Percentiles rank a stretch among this genome's conserved stretches.
These are phyloP conservation scores for Pinna nobilis DNA, from an alignment of 1,140 invertebrate genomes.

Conservation along the genomic window DNA sequence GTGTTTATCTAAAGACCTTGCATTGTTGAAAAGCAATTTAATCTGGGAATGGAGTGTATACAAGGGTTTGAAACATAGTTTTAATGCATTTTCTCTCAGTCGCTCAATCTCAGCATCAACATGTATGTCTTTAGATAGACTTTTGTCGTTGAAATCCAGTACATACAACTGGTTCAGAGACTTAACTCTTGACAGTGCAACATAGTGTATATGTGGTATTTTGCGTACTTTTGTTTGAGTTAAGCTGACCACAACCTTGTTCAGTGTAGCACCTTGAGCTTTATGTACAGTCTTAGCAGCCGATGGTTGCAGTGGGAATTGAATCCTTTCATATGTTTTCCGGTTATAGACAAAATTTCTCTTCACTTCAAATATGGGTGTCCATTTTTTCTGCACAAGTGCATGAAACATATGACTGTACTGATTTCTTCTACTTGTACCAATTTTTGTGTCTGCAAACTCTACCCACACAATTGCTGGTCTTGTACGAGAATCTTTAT, in stretches of 20 bases:
- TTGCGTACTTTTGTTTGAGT: constrained; percentile 16
- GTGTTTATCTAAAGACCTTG: constrained; percentile 24
- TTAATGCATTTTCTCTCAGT: constrained; percentile 3
- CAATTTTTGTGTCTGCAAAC: constrained; percentile 31
- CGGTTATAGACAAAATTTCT: constrained; percentile 16
- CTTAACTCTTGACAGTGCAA: constrained; percentile 28
- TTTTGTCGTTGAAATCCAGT: constrained; percentile 25
- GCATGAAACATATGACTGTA: constrained; percentile 13
- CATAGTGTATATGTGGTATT: constrained; percentile 37
- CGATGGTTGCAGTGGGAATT: constrained; percentile 30
- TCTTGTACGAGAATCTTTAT: constrained; percentile 11
- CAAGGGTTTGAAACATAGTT: constrained; percentile 11
- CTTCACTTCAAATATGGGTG: constrained; percentile 34
- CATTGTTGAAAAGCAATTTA: constrained; percentile 31
- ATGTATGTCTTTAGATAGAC: neutral
- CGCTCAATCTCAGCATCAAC: constrained; percentile 29
- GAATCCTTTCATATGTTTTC: constrained; percentile 31
- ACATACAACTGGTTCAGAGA: constrained; percentile 13
- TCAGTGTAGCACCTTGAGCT: constrained; percentile 27
- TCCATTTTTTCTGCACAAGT: constrained; percentile 19
- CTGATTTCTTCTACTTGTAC: constrained; percentile 14
- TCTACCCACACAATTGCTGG: constrained; percentile 36
- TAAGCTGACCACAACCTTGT: constrained; percentile 14
- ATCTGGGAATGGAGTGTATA: constrained; percentile 8
- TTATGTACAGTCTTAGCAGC: constrained; percentile 34